phyloP scores from a whole-genome alignment of 2,113 vertebrate genomes.

The Calypte anna region DNA sequence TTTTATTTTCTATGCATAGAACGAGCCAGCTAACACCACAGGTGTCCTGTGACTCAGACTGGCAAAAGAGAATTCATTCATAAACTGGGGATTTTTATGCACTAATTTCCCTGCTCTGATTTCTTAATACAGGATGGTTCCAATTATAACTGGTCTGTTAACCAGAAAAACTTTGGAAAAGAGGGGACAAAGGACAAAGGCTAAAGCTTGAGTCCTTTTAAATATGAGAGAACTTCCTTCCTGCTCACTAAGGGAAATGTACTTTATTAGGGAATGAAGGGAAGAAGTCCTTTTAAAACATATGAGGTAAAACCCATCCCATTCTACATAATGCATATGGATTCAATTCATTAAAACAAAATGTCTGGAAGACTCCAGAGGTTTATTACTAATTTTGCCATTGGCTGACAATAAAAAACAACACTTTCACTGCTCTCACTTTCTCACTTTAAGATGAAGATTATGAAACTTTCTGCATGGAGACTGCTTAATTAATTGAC shows the following conservation, averaged over 20 bases:
- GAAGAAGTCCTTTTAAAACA: background rate
- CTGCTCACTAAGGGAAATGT: background rate
- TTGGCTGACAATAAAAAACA: background rate
- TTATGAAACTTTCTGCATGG: constrained; percentile 33
- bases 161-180: background rate
- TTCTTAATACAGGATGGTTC: background rate
- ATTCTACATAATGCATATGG: background rate
- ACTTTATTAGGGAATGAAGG: background rate
- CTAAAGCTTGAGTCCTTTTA: background rate
- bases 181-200: background rate
- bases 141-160: background rate
- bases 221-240: background rate
- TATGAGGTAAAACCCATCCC: background rate
- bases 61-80: background rate
- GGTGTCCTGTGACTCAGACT: background rate
- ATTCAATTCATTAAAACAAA: background rate
- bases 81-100: background rate
- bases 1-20: background rate
- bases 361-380: background rate
- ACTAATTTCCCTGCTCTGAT: background rate
- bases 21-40: background rate
- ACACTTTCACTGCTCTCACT: background rate
- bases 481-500: constrained; percentile 45
- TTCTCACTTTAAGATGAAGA: background rate
- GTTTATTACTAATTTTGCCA: background rate